These are phyloP conservation scores for Chrysina gloriosa DNA, from an alignment of 2,888 invertebrate genomes.

Conservation along the genomic window DNA sequence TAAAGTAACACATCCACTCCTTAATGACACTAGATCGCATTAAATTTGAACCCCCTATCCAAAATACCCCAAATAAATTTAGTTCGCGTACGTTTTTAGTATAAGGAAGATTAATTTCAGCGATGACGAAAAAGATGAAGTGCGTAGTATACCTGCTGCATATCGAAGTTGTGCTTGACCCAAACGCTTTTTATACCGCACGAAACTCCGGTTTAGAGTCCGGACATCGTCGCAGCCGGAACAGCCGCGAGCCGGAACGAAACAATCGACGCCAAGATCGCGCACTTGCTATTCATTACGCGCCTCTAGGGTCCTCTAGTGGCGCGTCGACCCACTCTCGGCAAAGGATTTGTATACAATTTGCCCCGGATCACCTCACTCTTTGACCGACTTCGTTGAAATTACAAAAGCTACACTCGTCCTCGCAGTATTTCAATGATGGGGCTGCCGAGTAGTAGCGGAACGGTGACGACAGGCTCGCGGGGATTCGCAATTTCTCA, in stretches of 20 bases:
- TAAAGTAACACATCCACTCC: conserved; percentile 11
- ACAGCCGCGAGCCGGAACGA: conserved; percentile 51
- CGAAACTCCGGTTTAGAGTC: conserved; percentile 19
- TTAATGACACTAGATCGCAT: conserved; percentile 15
- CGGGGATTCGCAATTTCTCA: conserved; percentile 38
- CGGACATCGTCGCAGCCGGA: conserved; percentile 19
- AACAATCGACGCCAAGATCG: conserved; percentile 53
- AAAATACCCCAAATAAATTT: conserved; percentile 7
- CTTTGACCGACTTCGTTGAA: conserved; percentile 40
- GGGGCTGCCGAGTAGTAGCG: conserved; percentile 35
- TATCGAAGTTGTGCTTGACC: conserved; percentile 16
- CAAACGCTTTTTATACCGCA: neutral
- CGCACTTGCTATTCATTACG: conserved; percentile 56
- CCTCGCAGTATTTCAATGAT: conserved; percentile 35
- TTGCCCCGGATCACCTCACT: conserved; percentile 49
- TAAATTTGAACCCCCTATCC: conserved; percentile 15
- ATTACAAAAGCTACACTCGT: conserved; percentile 38
- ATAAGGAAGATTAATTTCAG: conserved; percentile 15
- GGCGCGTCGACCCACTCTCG: conserved; percentile 52
- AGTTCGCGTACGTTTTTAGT: neutral
- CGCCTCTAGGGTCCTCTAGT: conserved; percentile 57
- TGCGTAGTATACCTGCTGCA: neutral
- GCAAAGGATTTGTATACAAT: conserved; percentile 56
- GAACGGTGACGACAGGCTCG: conserved; percentile 35
- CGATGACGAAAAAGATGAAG: neutral